Base-by-base conservation (phyloP, 1,140 invertebrate genomes). In the Drosophila pseudoananassae region DNA sequence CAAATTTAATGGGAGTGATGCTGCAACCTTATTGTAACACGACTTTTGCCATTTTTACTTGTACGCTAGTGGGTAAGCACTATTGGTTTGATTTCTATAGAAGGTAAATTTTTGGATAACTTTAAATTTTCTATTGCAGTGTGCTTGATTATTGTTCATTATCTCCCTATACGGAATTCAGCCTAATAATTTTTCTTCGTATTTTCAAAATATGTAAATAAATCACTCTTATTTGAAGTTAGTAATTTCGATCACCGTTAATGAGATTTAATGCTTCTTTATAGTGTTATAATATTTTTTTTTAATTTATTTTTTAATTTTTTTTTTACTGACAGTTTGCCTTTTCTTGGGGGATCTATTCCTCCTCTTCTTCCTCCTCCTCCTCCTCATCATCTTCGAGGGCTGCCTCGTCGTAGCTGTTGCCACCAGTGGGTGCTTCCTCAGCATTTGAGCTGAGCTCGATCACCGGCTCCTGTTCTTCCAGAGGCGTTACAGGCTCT, bases 1-100 rank as follows among this genome's bases (percentile, higher is more conserved):
- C 93, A 33, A 94, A 94, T 66, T 58, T 94, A 3, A 93, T 94
- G 40, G 94, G 93, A 0, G 46, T 93, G 14, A 92, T 94, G 74
- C 77, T 94, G 8, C 91, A 93, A 23, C 91, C 92, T 8, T 92
- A 93, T 71, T 94, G 94, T 72, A 92, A 92, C 2, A 85, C 90
- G 12, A 93, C 93, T 6, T 94, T 90, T 64, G 82, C 66, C 5
- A 73, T 91, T 14, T 76, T 90, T 27, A 91, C 84, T 3, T 23
- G 70, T 12, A 54, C 73, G 10, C 61, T 91, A 2, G 31, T 90
- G 46, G 70, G 90, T 91, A 61, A 66, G 73, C 76, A 1, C 7
- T 7, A 31, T 4, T 40, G 12, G 2, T 4, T 17, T 0, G 14
- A 10, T 0, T 0, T 0, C 9, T 0, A 23, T 0, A 8, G 0